Evolutionary conservation across 2,113 vertebrate genomes (phyloP).

Genomic region (Cisticola juncidis): DNA sequence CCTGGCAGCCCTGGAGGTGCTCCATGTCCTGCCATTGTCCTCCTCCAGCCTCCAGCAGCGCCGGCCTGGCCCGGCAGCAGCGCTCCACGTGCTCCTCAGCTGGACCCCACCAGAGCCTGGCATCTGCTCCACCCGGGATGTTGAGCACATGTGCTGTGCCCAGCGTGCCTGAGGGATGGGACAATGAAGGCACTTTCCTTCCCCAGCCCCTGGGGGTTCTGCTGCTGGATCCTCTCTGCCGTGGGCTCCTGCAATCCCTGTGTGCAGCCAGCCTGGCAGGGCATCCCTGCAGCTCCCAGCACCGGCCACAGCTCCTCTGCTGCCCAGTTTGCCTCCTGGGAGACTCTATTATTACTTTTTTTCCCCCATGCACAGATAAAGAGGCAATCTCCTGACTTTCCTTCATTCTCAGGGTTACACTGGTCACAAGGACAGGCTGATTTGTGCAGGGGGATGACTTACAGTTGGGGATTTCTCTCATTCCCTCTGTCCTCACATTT

Average conservation of each 20-base stretch:
- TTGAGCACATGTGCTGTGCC: conserved; percentile 12
- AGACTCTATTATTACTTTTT: neutral
- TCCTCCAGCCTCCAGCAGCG: neutral
- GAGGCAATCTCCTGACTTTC: neutral
- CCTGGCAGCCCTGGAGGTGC: conserved; percentile 1
- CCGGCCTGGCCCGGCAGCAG: conserved; percentile 3
- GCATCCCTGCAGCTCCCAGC: neutral
- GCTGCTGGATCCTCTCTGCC: neutral
- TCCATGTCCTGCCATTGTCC: conserved; percentile 24
- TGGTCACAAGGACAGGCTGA: neutral
- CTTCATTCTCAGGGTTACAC: neutral
- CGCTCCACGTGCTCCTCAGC: conserved; percentile 20
- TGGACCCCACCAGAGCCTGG: neutral
- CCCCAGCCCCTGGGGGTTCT: neutral
- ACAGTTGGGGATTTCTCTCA: neutral
- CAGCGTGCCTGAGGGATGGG: neutral
- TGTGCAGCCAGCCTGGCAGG: neutral
- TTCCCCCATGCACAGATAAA: neutral
- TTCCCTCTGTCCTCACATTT: neutral
- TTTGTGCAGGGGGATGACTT: neutral
- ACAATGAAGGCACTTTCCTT: conserved; percentile 46
- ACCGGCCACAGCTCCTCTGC: neutral
- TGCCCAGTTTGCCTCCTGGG: neutral
- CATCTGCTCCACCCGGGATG: neutral
- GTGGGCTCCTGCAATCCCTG: neutral